Percentiles rank a stretch among this genome's conserved stretches.
These are phyloP conservation scores for Cottoperca gobio DNA, from an alignment of 2,797 vertebrate genomes.

Conservation along the genomic window DNA sequence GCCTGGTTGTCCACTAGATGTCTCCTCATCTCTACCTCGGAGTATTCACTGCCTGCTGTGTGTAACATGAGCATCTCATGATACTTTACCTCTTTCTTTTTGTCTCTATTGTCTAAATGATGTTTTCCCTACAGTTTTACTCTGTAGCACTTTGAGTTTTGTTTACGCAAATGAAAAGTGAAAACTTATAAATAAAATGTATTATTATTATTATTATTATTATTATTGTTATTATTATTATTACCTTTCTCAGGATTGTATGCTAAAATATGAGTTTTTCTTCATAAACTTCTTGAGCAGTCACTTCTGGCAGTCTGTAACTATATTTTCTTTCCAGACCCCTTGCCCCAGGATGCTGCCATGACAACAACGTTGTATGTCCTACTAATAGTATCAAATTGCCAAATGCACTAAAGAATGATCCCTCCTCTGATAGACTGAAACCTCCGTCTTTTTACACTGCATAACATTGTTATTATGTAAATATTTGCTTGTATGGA, in stretches of 20 bases:
- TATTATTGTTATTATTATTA: too few species aligned
- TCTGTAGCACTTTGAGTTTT: too few species aligned
- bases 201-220: too few species aligned
- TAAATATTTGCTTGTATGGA: constrained; percentile 32
- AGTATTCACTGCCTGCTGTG: not conserved
- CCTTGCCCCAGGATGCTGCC: constrained; percentile 37
- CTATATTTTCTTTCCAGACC: constrained; percentile 18
- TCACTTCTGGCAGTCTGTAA: not conserved
- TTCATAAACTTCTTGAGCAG: not conserved
- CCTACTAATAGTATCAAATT: constrained; percentile 51
- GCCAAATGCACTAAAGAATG: constrained; percentile 9
- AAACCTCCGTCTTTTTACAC: not conserved
- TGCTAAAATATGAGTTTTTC: not conserved
- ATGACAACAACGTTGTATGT: constrained; percentile 58
- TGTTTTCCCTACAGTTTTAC: too few species aligned
- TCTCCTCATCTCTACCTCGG: constrained; percentile 55
- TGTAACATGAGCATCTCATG: constrained; percentile 42
- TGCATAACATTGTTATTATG: constrained; percentile 15
- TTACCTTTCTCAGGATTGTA: not conserved
- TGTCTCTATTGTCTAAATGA: constrained; percentile 47
- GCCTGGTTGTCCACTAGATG: constrained; percentile 73
- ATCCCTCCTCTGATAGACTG: not conserved
- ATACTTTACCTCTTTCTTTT: constrained; percentile 27
- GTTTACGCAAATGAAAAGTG: too few species aligned
- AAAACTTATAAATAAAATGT: too few species aligned